Percentiles rank a stretch among this genome's conserved stretches.
Evolutionary conservation across 2,113 vertebrate species (phyloP).

Genomic region (Ginglymostoma cirratum): DNA sequence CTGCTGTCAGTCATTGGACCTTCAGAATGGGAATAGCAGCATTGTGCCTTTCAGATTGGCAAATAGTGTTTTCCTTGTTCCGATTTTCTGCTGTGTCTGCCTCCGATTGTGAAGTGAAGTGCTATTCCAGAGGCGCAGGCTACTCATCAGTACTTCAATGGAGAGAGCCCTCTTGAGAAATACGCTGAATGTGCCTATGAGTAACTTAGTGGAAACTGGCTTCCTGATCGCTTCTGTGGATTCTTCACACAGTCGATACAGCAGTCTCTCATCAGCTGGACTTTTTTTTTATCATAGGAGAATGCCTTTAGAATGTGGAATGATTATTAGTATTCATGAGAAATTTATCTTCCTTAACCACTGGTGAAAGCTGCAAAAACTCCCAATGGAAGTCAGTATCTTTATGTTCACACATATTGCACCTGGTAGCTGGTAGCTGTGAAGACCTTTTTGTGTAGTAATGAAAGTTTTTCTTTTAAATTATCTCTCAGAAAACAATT

Average conservation of each 20-base stretch:
- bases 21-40: not conserved
- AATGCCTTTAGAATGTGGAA: not conserved
- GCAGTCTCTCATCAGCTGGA: not conserved
- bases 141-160: not conserved
- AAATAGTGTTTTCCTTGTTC: not conserved
- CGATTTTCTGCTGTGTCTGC: not conserved
- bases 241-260: not conserved
- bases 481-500: not conserved
- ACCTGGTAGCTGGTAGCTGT: not conserved
- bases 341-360: not conserved
- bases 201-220: not conserved
- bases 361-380: not conserved
- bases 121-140: not conserved
- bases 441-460: not conserved
- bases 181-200: not conserved
- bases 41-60: not conserved
- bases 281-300: not conserved
- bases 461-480: not conserved
- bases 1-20: not conserved
- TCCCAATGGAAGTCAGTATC: not conserved
- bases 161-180: not conserved
- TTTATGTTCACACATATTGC: not conserved
- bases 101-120: not conserved
- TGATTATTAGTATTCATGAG: constrained; percentile 11
- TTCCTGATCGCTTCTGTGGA: not conserved